Conservation (phyloP, 2,888 invertebrate genomes). For the Pristionchus mayeri region DNA sequence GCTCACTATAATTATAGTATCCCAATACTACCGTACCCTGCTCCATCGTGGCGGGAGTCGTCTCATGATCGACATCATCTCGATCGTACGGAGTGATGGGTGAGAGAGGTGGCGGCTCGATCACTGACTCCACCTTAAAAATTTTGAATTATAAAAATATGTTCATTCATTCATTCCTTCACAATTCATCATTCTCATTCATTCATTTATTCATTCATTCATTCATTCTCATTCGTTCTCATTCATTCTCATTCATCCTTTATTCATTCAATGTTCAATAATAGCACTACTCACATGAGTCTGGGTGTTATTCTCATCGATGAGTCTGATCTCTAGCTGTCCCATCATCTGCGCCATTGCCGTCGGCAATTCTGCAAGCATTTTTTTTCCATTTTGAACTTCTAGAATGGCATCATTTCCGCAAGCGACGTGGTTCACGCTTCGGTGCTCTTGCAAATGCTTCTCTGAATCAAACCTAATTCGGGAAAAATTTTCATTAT, state of each 20-base stretch:
- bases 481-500: too few relatives aligned
- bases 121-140: slow-evolving; percentile 29
- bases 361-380: background rate
- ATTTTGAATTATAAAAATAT: too few relatives aligned
- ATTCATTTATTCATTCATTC: too few relatives aligned
- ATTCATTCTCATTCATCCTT: too few relatives aligned
- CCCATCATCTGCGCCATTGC: slow-evolving; percentile 42
- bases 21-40: background rate
- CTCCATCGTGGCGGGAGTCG: background rate
- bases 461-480: too few relatives aligned
- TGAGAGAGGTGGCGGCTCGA: slow-evolving; percentile 20
- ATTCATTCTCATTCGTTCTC: too few relatives aligned
- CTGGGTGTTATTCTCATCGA: slow-evolving; percentile 62
- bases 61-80: background rate
- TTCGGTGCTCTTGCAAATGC: background rate
- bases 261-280: background rate
- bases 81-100: slow-evolving; percentile 3
- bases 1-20: background rate
- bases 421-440: background rate
- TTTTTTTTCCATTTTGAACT: too few relatives aligned
- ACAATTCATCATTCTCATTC: too few relatives aligned
- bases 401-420: background rate
- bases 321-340: slow-evolving; percentile 65
- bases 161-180: too few relatives aligned
- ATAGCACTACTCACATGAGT: slow-evolving; percentile 38